Conservation (phyloP, 2,797 vertebrate genomes). For the Sphenopsis melanotis region DNA sequence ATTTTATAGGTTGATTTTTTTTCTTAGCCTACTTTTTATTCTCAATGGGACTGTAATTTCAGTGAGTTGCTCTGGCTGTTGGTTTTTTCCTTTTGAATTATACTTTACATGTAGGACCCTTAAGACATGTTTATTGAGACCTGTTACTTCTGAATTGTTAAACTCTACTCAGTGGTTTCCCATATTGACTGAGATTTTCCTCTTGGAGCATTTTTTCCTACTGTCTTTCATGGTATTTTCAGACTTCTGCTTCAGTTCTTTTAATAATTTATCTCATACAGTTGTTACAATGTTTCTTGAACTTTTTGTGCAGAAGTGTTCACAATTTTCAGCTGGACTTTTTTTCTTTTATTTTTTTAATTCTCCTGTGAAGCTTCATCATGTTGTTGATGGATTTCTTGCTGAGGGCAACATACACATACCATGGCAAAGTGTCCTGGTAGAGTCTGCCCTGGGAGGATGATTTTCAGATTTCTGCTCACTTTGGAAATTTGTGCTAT, state of each 20-base stretch:
- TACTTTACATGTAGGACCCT: background rate
- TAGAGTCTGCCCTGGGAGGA: background rate
- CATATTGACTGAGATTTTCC: background rate
- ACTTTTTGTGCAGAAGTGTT: background rate
- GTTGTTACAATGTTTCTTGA: background rate
- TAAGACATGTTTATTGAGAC: background rate
- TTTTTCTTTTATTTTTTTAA: too few relatives aligned
- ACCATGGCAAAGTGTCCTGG: background rate
- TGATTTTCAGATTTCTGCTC: background rate
- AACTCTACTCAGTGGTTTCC: background rate
- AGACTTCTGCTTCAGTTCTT: background rate
- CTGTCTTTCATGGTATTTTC: background rate
- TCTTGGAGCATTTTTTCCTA: background rate
- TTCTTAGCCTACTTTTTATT: background rate
- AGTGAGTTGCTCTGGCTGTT: background rate
- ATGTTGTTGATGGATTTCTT: background rate
- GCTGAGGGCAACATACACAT: background rate
- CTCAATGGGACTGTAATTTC: background rate
- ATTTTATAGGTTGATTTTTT: background rate
- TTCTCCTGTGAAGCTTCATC: background rate
- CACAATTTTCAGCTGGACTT: background rate
- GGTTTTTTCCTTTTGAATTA: background rate
- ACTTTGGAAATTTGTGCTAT: fast-evolving
- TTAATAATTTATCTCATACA: background rate
- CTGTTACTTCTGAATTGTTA: background rate